These are phyloP conservation scores for Chrysolina americana DNA, from an alignment of 2,888 invertebrate genomes.

Conservation along the genomic window DNA sequence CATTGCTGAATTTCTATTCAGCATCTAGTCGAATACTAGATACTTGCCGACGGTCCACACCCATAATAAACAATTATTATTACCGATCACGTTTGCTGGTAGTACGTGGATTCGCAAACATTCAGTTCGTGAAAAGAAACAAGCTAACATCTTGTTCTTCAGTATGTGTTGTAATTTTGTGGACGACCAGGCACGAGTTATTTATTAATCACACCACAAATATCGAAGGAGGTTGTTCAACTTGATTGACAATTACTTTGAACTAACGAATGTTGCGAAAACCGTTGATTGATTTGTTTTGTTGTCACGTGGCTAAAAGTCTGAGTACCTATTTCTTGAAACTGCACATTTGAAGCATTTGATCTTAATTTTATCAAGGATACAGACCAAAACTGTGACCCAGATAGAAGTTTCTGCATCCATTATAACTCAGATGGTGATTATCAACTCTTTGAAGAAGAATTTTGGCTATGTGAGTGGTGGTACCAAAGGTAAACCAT, in stretches of 20 bases:
- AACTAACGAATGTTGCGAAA: not conserved
- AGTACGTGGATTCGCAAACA: conserved; percentile 28
- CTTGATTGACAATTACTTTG: not conserved
- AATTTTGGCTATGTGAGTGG: too few relatives aligned
- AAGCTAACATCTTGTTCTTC: conserved; percentile 12
- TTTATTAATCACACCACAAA: conserved; percentile 2
- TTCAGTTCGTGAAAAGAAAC: conserved; percentile 20
- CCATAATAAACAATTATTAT: conserved; percentile 19
- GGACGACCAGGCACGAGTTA: not conserved
- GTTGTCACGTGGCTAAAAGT: too few relatives aligned
- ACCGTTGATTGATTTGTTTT: not conserved
- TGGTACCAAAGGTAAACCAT: too few relatives aligned
- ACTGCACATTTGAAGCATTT: too few relatives aligned
- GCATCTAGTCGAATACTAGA: not conserved
- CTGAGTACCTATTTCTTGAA: too few relatives aligned
- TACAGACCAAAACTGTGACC: too few relatives aligned
- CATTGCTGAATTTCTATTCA: not conserved
- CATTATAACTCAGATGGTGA: too few relatives aligned
- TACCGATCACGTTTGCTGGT: conserved; percentile 22
- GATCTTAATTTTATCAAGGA: too few relatives aligned
- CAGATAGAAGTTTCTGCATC: too few relatives aligned
- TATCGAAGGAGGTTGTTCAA: not conserved
- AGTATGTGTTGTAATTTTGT: conserved; percentile 10
- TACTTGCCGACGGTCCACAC: not conserved
- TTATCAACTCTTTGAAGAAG: too few relatives aligned